phyloP scores from a whole-genome alignment of 2,888 invertebrate genomes.

The Molorchus minor region DNA sequence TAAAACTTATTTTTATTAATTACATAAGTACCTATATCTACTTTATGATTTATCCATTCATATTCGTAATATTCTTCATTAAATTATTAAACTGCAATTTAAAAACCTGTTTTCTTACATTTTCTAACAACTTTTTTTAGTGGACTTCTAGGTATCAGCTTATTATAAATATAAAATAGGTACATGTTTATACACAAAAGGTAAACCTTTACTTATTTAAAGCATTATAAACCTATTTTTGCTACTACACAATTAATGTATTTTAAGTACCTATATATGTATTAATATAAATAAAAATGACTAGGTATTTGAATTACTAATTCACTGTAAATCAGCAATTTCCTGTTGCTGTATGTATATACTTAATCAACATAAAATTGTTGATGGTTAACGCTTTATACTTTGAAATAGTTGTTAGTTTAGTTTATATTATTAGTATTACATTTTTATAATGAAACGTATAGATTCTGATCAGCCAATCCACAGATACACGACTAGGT shows the following conservation, averaged over 20 bases:
- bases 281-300: background rate
- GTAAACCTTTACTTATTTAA: background rate
- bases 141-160: too few species aligned
- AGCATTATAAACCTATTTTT: too few species aligned
- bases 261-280: background rate
- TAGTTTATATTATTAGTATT: too few species aligned
- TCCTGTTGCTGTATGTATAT: conserved; percentile 19
- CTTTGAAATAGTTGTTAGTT: too few species aligned
- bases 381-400: too few species aligned
- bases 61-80: background rate
- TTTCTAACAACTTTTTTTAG: too few species aligned
- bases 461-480: too few species aligned
- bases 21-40: background rate
- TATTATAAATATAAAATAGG: background rate
- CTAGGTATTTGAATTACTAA: background rate
- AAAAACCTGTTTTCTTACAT: background rate
- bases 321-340: conserved; percentile 5
- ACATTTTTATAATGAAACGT: too few species aligned
- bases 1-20: background rate
- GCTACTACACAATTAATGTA: too few species aligned
- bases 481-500: too few species aligned
- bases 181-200: background rate
- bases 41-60: too few species aligned
- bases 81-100: background rate
- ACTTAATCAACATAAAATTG: too few species aligned